These are phyloP conservation scores for Campylorhamphus procurvoides DNA, from an alignment of 2,113 vertebrate species.

Conservation along the genomic window DNA sequence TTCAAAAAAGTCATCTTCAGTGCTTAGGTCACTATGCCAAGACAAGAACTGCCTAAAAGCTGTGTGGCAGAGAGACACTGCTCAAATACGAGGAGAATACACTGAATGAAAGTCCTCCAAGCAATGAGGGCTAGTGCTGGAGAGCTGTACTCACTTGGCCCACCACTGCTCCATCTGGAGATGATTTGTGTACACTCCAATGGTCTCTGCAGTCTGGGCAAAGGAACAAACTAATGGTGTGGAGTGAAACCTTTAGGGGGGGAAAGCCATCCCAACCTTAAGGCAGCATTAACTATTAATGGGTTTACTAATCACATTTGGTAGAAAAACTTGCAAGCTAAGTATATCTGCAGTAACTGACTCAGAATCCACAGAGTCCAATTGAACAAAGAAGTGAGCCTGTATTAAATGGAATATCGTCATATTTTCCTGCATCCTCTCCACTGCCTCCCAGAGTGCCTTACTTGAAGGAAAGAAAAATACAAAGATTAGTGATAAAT, in stretches of 20 bases:
- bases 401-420: neutral
- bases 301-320: conserved; percentile 15
- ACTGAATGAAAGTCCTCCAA: neutral
- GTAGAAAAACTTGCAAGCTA: conserved; percentile 15
- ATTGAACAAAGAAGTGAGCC: neutral
- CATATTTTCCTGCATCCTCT: neutral
- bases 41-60: neutral
- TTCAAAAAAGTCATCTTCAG: neutral
- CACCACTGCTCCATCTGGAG: conserved; percentile 55
- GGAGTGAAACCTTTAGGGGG: neutral
- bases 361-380: neutral
- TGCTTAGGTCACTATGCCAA: neutral
- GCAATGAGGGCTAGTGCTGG: neutral
- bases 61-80: neutral
- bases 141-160: conserved; percentile 9
- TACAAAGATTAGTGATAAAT: neutral
- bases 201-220: conserved; percentile 16
- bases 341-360: neutral
- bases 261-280: neutral
- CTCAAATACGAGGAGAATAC: neutral
- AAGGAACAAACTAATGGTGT: conserved; percentile 25
- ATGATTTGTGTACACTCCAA: conserved; percentile 12
- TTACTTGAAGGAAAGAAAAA: neutral
- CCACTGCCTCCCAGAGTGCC: neutral
- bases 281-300: conserved; percentile 32